Evolutionary conservation across 1,140 invertebrate species (phyloP).

Genomic region (Drosophila tristis): DNA sequence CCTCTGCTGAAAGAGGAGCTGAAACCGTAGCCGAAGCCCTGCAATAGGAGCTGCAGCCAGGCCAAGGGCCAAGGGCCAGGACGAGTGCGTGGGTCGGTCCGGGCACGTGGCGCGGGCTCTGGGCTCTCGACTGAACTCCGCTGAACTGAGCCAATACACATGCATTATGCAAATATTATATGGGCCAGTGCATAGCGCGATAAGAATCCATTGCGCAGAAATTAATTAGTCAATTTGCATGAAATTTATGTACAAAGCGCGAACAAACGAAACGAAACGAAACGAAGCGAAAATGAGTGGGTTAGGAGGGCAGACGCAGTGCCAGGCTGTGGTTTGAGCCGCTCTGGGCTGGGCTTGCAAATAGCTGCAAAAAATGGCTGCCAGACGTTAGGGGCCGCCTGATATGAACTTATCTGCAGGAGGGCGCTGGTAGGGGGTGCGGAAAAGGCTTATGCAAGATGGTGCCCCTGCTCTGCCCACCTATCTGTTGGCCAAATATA

Average conservation of each 20-base stretch:
- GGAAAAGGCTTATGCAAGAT: too few relatives aligned
- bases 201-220: constrained; percentile 80
- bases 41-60: not conserved
- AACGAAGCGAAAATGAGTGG: not conserved
- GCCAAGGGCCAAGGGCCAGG: too few relatives aligned
- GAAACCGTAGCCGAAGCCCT: constrained; percentile 4
- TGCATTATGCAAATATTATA: constrained; percentile 69
- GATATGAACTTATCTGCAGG: too few relatives aligned
- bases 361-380: too few relatives aligned
- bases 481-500: too few relatives aligned
- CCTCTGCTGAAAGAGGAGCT: not conserved
- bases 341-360: not conserved
- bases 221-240: constrained; percentile 83
- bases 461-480: too few relatives aligned
- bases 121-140: constrained; percentile 5
- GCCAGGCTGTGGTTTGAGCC: too few relatives aligned
- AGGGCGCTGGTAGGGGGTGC: too few relatives aligned
- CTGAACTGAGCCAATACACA: constrained; percentile 29
- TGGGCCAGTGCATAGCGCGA: constrained; percentile 68
- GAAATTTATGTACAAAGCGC: constrained; percentile 82
- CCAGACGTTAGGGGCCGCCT: too few relatives aligned
- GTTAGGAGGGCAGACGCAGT: not conserved
- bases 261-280: constrained; percentile 71
- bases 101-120: too few relatives aligned
- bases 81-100: constrained; percentile 27